Evolutionary conservation across 2,113 vertebrate genomes (phyloP), one percentile per base, ranked within the genome.

Genomic region (Boulengerochromis microlepis): DNA sequence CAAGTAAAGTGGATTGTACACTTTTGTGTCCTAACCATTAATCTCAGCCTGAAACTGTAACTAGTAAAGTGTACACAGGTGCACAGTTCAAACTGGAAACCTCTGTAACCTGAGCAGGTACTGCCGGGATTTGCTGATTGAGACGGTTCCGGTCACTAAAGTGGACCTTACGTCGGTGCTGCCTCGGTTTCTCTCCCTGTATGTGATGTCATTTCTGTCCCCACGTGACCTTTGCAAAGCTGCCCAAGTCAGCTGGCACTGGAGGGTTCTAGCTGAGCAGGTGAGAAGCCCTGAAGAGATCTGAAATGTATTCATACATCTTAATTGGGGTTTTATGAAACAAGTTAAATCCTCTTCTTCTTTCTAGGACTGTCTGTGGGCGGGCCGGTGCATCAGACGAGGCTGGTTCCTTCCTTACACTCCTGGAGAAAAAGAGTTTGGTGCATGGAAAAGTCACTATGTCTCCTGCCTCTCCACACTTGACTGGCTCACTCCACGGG

Each of bases 241-340:
- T 2, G 96, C 97, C 6, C 97, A 97, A 91, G 97, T 98, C 93
- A 97, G 94, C 92, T 98, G 98, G 98, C 90, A 97, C 89, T 98
- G 98, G 98, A 98, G 96, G 89, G 92, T 97, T 87, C 93, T 98
- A n/a, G 94, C 97, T 4, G 98, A 98, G 83, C 97, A 98, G 97
- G 98, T 98, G 82, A 87, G 84, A 4, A 18, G 19, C 26, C 26
- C 33, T 3, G 19, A 80, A 33, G 10, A 16, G 6, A 47, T 47
- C 29, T 59, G 22, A 57, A 35, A 24, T 24, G n/a, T 59, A 22
- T 64, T 64, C 16, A 6, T 53, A 16, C 45, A 11, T 50, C 16
- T 50, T 78, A 78, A 52, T 12, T 26, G 69, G 22, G 69, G 13
- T 45, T 74, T 26, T 26, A 26, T 74, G 40, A 45, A 26, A 47